Base-by-base conservation (phyloP, 2,113 vertebrate species). In the Ciconia boyciana region DNA sequence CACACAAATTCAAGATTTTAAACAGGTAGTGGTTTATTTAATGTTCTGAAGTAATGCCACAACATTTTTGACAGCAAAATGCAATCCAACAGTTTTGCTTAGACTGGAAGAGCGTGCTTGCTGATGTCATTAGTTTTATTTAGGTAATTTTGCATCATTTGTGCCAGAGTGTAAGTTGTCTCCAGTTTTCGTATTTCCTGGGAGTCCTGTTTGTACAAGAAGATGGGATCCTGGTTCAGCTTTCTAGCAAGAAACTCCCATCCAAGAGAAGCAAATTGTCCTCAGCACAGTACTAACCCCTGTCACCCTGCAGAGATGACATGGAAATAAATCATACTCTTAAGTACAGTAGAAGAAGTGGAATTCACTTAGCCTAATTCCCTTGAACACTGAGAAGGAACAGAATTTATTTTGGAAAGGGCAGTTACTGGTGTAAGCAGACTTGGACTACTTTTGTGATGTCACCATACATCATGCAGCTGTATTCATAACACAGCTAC, bases 1-100 rank as follows among this genome's bases (percentile, higher is more conserved):
- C 13, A 32, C 1, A 2, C 18, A 54, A 25, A 79, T 69, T 82
- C 14, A 16, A 66, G 66, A 65, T 41, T 83, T 95, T 94, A 94
- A 94, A 93, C 49, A 94, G 66, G 76, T 52, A 96, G 83, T 61
- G 48, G 76, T 89, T 95, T 85, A 87, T 93, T 95, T 92, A 78
- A 87, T 28, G 11, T 69, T 87, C 70, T 83, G 81, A 95, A 92
- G 70, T 24, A 75, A 77, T 17, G 18, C 16, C 66, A 82, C 51
- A 62, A 57, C 19, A 54, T 82, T 93, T 95, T 44, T 87, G 54
- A 94, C 58, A 75, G 74, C 14, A 93, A 93, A 96, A 83, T 28
- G 46, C 26, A 77, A 54, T 72, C 44, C 89, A 93, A 51, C 28
- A 74, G 25, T 54, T 95, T 90, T 77, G 81, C 80, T 95, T 77